phyloP scores from a whole-genome alignment of 2,113 vertebrate species.

The Campylomormyrus numenius region DNA sequence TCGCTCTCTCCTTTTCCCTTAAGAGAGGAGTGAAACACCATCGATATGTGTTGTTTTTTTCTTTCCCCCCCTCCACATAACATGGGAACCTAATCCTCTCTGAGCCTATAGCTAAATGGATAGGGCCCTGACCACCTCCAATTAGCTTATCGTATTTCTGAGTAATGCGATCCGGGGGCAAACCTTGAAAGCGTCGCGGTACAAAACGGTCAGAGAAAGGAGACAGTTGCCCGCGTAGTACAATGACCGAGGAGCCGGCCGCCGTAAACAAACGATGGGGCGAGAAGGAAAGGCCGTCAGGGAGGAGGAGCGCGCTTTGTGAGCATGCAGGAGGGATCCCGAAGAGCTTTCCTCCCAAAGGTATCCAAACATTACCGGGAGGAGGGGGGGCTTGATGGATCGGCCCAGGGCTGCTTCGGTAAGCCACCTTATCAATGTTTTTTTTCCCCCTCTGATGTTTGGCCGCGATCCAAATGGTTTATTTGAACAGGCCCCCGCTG shows the following conservation, averaged over 20 bases:
- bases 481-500: conserved; percentile 57
- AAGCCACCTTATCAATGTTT: conserved; percentile 60
- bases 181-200: conserved; percentile 10
- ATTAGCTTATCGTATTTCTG: conserved; percentile 20
- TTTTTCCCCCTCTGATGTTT: conserved; percentile 45
- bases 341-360: conserved; percentile 55
- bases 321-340: conserved; percentile 58
- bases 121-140: conserved; percentile 9
- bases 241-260: conserved; percentile 17
- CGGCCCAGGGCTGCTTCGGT: conserved; percentile 47
- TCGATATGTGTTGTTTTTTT: not conserved
- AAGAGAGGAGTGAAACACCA: not conserved
- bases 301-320: conserved; percentile 53
- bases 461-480: conserved; percentile 56
- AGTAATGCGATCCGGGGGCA: conserved; percentile 8
- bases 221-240: conserved; percentile 6
- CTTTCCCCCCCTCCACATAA: not conserved
- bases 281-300: conserved; percentile 56
- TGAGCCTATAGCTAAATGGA: conserved; percentile 17
- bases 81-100: conserved; percentile 22
- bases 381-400: conserved; percentile 55
- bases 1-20: not conserved
- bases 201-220: conserved; percentile 3
- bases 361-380: conserved; percentile 57
- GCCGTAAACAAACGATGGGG: conserved; percentile 59